Conservation (phyloP, 2,113 vertebrate genomes). For the Orientallactaga bullata region DNA sequence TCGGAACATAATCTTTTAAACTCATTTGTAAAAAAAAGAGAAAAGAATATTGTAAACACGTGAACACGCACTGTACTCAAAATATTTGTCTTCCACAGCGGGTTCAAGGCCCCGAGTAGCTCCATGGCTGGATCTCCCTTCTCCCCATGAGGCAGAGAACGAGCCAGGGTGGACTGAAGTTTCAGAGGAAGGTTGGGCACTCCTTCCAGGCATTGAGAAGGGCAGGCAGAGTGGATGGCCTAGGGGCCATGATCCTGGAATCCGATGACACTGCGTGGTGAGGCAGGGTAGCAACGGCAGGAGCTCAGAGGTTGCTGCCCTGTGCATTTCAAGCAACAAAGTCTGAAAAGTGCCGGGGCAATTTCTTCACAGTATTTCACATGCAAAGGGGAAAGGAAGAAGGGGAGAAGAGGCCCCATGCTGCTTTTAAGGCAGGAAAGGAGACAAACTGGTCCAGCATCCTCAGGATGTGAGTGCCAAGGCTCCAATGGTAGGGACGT, state of each 20-base stretch:
- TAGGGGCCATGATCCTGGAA: conserved; percentile 86
- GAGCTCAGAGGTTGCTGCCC: conserved; percentile 85
- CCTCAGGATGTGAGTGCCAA: conserved; percentile 88
- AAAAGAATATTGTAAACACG: conserved; percentile 88
- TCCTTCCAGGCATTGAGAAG: conserved; percentile 88
- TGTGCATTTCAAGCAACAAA: conserved; percentile 90
- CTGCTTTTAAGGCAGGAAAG: conserved; percentile 98
- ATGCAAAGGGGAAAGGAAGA: conserved; percentile 90
- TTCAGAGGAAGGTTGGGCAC: conserved; percentile 84
- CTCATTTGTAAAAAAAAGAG: conserved; percentile 75
- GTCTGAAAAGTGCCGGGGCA: conserved; percentile 91
- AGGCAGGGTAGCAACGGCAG: conserved; percentile 86
- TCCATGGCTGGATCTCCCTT: conserved; percentile 87
- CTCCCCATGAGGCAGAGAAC: conserved; percentile 86
- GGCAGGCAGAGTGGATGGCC: conserved; percentile 87
- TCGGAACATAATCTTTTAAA: conserved; percentile 85
- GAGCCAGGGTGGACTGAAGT: conserved; percentile 86
- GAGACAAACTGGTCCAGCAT: conserved; percentile 92
- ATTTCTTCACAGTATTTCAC: conserved; percentile 99
- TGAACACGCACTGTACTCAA: conserved; percentile 86
- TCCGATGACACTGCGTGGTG: conserved; percentile 88
- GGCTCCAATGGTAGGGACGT: conserved; percentile 87
- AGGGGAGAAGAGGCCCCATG: conserved; percentile 91
- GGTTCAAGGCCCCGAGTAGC: conserved; percentile 85
- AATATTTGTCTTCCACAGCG: conserved; percentile 84